phyloP scores from a whole-genome alignment of 2,113 vertebrate species.

The Oxyruncus cristatus region DNA sequence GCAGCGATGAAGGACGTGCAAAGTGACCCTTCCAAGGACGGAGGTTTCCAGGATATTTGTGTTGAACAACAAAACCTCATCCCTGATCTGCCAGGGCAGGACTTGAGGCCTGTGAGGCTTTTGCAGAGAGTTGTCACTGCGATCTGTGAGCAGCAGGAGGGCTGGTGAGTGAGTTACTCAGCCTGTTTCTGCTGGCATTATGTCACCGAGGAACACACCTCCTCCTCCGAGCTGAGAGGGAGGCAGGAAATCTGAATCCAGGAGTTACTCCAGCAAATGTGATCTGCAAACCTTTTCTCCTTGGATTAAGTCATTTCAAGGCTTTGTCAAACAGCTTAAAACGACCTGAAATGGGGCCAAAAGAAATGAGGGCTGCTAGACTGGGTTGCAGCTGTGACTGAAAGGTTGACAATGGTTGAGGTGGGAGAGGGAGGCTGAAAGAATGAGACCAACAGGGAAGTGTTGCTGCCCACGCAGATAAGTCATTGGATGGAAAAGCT shows the following conservation, averaged over 20 bases:
- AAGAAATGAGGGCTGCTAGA: background rate
- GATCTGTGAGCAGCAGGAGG: background rate
- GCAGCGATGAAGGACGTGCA: background rate
- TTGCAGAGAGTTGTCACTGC: background rate
- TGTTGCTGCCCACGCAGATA: background rate
- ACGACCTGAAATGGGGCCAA: background rate
- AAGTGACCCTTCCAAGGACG: background rate
- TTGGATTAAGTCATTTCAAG: background rate
- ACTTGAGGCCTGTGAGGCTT: background rate
- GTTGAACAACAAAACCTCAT: background rate
- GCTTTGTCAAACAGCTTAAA: background rate
- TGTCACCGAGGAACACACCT: background rate
- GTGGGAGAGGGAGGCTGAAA: background rate
- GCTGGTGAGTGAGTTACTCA: fast-evolving
- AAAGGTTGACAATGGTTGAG: background rate
- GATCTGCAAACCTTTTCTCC: background rate
- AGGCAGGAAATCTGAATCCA: background rate
- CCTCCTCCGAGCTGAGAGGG: background rate
- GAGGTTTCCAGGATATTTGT: background rate
- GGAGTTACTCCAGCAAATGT: background rate
- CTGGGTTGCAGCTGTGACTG: background rate
- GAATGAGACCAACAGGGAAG: background rate
- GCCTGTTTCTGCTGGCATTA: background rate
- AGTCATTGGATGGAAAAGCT: background rate
- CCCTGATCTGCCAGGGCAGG: background rate